Percentiles rank a stretch among this genome's conserved stretches.
These are phyloP conservation scores for Cotesia chilonis DNA, from an alignment of 1,140 invertebrate genomes.

Conservation along the genomic window DNA sequence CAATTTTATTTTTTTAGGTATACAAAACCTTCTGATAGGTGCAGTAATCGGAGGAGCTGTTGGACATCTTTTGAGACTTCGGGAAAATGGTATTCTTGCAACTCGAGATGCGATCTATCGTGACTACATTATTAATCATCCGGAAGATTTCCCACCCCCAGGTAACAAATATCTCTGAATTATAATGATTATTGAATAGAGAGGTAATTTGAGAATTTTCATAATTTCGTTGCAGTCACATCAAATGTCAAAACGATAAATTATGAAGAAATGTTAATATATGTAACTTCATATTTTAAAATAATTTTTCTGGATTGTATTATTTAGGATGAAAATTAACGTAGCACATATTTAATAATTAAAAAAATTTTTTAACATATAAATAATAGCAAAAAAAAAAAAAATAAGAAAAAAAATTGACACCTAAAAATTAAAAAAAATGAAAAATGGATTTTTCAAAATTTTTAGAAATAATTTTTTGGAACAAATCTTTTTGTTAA, in stretches of 20 bases:
- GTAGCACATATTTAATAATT: too few species aligned
- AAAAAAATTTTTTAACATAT: not conserved
- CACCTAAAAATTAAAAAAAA: too few species aligned
- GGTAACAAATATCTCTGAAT: constrained; percentile 57
- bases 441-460: too few species aligned
- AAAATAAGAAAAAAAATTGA: not conserved
- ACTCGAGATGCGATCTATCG: constrained; percentile 74
- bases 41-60: constrained; percentile 31
- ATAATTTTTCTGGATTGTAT: constrained; percentile 10
- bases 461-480: too few species aligned
- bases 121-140: constrained; percentile 76
- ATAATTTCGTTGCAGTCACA: too few species aligned
- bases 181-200: too few species aligned
- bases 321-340: too few species aligned
- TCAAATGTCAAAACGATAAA: too few species aligned
- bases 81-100: constrained; percentile 61
- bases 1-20: constrained; percentile 63
- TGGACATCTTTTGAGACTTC: constrained; percentile 51
- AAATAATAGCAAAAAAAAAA: not conserved
- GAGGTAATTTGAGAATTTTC: too few species aligned
- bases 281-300: not conserved
- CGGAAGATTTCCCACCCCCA: constrained; percentile 74
- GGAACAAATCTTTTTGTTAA: too few species aligned
- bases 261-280: not conserved
- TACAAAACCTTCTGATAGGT: constrained; percentile 67